Base-by-base conservation (phyloP, 1,140 invertebrate species). In the Drosophila chauvacae region DNA sequence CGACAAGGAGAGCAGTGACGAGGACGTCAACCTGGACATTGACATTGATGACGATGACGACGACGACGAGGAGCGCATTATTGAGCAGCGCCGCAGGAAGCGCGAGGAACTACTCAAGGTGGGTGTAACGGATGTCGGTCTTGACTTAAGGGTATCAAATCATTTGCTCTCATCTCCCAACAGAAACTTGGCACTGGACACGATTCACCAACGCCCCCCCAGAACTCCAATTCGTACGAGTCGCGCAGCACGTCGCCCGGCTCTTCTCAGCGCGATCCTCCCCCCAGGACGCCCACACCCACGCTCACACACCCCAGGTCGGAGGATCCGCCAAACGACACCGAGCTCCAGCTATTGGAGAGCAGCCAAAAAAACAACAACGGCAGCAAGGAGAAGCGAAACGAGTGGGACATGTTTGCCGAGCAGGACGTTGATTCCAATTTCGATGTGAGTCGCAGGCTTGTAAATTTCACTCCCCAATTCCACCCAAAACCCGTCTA, bases 1-100 rank as follows among this genome's bases (percentile, higher is more conserved):
- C 41, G 93, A 93, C 55, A 94, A 94, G 18, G 95, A 94, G 28
- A 95, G 92, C 70, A 95, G 93, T 69, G 95, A 94, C 77, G 95
- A 94, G 91, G 94, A 95, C 73, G 93, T 94, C 20, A 94, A 95
- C 86, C 56, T 92, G 10, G 94, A 96, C 63, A 95, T 97, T 66
- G 95, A 97, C 53, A 96, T 97, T 71, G 95, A 96, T 70, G 96
- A 97, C 48, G 96, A 97, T 48, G 98, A 99, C 70, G 98, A 98
- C 70, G 98, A 98, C 73, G 98, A 98, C 92, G 98, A 98, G 92
- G 97, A 99, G 93, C 95, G 96, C 68, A 97, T 99, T 84, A 99
- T 99, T 93, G 97, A 98, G 92, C 95, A 95, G 87, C 94, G 97
- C 80, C 94, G 98, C 71, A 97, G 97, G 92, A 96, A 98, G 92